A percentile compares a stretch with the other conserved stretches of the same genome.
phyloP scores from a whole-genome alignment of 2,888 invertebrate species.

The Xestia ashworthii region DNA sequence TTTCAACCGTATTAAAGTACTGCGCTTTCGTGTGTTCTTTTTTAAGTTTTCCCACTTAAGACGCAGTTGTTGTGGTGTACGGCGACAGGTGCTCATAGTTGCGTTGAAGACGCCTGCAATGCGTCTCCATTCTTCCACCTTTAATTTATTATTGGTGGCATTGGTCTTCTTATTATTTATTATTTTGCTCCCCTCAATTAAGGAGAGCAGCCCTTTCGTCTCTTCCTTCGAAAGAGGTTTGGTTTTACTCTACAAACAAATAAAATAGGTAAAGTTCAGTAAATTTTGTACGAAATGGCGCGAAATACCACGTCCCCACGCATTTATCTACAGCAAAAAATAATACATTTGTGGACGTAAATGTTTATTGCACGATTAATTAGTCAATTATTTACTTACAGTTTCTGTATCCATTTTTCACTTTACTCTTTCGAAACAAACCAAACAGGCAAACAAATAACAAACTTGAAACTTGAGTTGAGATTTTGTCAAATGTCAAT shows the following conservation, averaged over 20 bases:
- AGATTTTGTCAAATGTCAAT: too few relatives aligned
- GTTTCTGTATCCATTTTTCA: too few relatives aligned
- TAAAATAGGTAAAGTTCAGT: background rate
- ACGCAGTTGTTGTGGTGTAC: slow-evolving; percentile 8
- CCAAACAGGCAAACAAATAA: too few relatives aligned
- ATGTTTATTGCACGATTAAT: too few relatives aligned
- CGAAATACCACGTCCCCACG: background rate
- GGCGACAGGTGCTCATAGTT: background rate
- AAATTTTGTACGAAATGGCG: background rate
- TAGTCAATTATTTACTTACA: too few relatives aligned
- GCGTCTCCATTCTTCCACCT: background rate
- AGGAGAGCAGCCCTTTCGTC: background rate
- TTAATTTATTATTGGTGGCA: background rate
- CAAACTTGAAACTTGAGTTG: too few relatives aligned
- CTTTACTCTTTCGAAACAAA: too few relatives aligned
- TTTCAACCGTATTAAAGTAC: background rate
- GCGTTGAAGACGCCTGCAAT: background rate
- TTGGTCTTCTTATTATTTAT: background rate
- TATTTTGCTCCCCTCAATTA: slow-evolving; percentile 1
- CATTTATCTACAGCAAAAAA: too few relatives aligned
- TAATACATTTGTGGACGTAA: too few relatives aligned
- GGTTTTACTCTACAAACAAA: background rate
- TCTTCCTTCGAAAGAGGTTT: slow-evolving; percentile 3
- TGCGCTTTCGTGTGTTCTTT: slow-evolving; percentile 1
- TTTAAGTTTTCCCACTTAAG: background rate